phyloP scores from a whole-genome alignment of 2,113 vertebrate species.

The Brienomyrus brachyistius region DNA sequence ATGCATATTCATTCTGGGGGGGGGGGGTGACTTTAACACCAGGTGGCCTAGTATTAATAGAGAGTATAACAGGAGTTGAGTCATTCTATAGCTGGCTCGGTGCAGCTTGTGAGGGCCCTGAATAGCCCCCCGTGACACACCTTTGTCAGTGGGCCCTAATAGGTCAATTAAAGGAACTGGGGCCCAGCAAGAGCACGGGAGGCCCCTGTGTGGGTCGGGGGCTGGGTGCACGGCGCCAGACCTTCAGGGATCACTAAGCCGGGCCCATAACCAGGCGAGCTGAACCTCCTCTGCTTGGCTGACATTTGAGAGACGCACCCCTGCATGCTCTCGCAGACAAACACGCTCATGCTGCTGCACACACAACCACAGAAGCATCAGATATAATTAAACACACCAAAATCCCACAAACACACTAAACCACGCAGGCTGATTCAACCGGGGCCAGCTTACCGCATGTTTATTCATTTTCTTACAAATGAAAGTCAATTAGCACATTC shows the following conservation, averaged over 20 bases:
- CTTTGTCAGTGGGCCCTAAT: not conserved
- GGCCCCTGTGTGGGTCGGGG: not conserved
- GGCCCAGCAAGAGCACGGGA: not conserved
- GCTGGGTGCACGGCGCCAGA: not conserved
- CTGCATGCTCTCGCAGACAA: not conserved
- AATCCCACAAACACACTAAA: not conserved
- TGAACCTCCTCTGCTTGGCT: not conserved
- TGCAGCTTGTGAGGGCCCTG: constrained; percentile 26
- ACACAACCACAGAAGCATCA: not conserved
- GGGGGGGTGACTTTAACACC: constrained; percentile 8
- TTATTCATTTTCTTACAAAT: not conserved
- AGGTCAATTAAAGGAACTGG: not conserved
- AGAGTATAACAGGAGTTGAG: constrained; percentile 26
- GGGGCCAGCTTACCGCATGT: not conserved
- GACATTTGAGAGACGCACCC: not conserved
- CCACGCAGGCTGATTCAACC: not conserved
- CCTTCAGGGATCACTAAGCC: not conserved
- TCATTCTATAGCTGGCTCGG: constrained; percentile 31
- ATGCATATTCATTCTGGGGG: constrained; percentile 12
- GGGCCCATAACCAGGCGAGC: not conserved
- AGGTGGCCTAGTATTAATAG: constrained; percentile 30
- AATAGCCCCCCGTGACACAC: constrained; percentile 13
- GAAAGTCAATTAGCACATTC: not conserved
- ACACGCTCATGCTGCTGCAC: not conserved
- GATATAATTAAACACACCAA: not conserved